phyloP scores from a whole-genome alignment of 2,113 vertebrate species.

The Neoarius graeffei region DNA sequence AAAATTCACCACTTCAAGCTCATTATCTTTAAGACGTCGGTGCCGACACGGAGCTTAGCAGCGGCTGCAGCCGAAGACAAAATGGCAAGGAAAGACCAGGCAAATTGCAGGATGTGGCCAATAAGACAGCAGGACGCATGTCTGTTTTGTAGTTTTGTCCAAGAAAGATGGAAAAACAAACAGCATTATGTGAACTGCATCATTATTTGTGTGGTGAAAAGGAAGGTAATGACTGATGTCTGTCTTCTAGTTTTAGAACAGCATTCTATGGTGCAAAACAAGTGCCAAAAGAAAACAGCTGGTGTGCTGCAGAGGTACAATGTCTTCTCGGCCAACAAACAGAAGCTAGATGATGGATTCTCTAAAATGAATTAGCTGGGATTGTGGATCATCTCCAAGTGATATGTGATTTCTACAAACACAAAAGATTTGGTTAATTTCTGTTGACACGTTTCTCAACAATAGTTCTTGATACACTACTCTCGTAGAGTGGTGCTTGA shows the following conservation, averaged over 20 bases:
- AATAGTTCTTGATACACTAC: neutral
- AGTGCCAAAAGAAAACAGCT: too few relatives aligned
- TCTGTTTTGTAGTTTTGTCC: neutral
- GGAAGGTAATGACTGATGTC: neutral
- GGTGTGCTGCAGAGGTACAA: too few relatives aligned
- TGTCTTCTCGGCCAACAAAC: too few relatives aligned
- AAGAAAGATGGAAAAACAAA: neutral
- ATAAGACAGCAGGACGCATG: neutral
- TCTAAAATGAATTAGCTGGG: neutral
- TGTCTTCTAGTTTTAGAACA: neutral
- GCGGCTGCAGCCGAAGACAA: neutral
- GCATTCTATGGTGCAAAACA: neutral
- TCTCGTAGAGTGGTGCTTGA: neutral
- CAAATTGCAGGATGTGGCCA: neutral
- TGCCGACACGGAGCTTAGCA: neutral
- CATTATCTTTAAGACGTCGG: neutral
- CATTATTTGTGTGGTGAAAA: neutral
- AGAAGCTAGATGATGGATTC: neutral
- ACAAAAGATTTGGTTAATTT: neutral
- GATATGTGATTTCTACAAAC: too few relatives aligned
- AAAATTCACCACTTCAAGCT: constrained; percentile 1
- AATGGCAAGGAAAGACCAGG: neutral
- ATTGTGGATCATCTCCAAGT: neutral
- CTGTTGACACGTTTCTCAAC: neutral
- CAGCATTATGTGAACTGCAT: neutral